Percentiles rank a stretch among this genome's conserved stretches.
Evolutionary conservation across 2,113 vertebrate genomes (phyloP).

Genomic region (Apus apus): DNA sequence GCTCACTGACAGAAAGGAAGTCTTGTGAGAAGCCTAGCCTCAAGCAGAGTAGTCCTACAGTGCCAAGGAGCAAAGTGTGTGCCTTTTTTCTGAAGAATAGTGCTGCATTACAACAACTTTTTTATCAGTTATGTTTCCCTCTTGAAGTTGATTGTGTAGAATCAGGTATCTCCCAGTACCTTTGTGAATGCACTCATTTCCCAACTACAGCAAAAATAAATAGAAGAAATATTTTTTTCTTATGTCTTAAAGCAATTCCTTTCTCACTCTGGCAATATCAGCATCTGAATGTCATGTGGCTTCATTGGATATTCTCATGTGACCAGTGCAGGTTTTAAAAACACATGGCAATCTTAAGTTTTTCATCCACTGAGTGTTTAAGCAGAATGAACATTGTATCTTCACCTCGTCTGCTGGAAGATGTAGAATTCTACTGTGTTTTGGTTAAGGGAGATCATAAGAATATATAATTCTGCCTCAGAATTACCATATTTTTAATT

Average conservation of each 20-base stretch:
- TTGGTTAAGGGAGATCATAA: not conserved
- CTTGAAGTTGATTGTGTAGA: not conserved
- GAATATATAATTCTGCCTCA: not conserved
- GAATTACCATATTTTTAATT: not conserved
- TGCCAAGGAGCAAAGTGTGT: not conserved
- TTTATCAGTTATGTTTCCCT: not conserved
- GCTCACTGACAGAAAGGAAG: not conserved
- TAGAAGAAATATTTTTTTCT: not conserved
- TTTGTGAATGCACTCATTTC: not conserved
- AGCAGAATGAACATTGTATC: rapidly evolving
- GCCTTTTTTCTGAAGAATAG: not conserved
- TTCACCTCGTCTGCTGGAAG: not conserved
- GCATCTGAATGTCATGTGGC: not conserved
- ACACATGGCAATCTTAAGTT: not conserved
- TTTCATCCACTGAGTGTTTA: not conserved
- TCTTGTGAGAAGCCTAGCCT: not conserved
- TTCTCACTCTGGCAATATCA: not conserved
- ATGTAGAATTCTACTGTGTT: not conserved
- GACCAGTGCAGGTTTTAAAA: not conserved
- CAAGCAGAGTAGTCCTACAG: not conserved
- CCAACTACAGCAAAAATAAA: not conserved
- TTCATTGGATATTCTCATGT: not conserved
- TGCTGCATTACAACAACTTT: not conserved
- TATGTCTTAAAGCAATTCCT: not conserved
- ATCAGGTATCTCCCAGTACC: not conserved